phyloP scores from a whole-genome alignment of 2,797 vertebrate genomes.

The Peromyscus melanophrys region DNA sequence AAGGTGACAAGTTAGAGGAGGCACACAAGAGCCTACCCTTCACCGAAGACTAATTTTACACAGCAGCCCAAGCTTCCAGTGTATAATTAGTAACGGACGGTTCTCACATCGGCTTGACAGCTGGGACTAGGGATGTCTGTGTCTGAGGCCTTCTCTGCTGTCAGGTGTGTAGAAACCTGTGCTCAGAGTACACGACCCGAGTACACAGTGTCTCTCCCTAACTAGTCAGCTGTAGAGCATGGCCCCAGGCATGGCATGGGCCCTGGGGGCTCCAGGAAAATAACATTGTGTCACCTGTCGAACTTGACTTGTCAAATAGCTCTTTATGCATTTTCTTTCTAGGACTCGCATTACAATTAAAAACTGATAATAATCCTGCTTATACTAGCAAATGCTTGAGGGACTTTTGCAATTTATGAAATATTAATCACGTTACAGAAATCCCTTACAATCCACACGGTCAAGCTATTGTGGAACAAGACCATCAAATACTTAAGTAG shows the following conservation, averaged over 20 bases:
- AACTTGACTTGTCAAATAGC: background rate
- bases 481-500: background rate
- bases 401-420: background rate
- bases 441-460: background rate
- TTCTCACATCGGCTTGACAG: background rate
- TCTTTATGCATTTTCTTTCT: background rate
- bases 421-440: background rate
- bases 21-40: background rate
- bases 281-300: background rate
- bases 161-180: background rate
- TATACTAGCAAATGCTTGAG: background rate
- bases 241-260: background rate
- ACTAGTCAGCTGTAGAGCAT: background rate
- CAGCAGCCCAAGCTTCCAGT: background rate
- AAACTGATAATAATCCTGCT: background rate
- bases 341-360: no score
- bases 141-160: background rate
- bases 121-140: background rate
- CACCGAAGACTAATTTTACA: background rate
- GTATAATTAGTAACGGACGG: background rate
- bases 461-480: background rate
- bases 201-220: background rate
- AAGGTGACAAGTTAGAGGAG: background rate
- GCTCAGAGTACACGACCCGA: background rate
- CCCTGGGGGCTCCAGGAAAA: background rate